Percentiles rank a stretch among this genome's conserved stretches.
Evolutionary conservation across 2,797 vertebrate species (phyloP).

Genomic region (Enteromius anoplus): DNA sequence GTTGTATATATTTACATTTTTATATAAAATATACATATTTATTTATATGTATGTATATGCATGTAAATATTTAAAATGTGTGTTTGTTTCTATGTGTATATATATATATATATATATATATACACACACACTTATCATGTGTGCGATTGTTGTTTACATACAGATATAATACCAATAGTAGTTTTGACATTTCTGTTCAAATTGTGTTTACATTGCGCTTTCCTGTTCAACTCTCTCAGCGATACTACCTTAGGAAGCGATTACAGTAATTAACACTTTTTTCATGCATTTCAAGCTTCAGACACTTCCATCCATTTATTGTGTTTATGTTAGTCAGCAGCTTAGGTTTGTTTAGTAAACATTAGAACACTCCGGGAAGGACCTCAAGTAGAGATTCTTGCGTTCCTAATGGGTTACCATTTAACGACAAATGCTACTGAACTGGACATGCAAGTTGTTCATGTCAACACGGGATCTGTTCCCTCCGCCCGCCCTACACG

Average conservation of each 20-base stretch:
- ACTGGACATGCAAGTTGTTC: conserved; percentile 43
- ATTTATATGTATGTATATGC: too few relatives aligned
- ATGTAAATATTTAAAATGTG: too few relatives aligned
- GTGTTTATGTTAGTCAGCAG: too few relatives aligned
- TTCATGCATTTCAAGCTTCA: not conserved
- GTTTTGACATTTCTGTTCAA: not conserved
- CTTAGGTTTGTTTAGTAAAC: conserved; percentile 38
- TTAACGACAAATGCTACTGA: conserved; percentile 21
- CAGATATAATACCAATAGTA: too few relatives aligned
- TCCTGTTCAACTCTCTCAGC: not conserved
- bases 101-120: too few relatives aligned
- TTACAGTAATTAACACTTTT: not conserved
- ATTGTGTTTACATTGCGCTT: not conserved
- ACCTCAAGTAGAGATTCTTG: not conserved
- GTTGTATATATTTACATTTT: too few relatives aligned
- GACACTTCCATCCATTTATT: conserved; percentile 12
- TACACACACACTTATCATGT: too few relatives aligned
- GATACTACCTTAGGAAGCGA: not conserved
- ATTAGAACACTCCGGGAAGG: not conserved
- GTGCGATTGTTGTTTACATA: too few relatives aligned
- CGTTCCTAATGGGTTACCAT: not conserved
- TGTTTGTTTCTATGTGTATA: too few relatives aligned
- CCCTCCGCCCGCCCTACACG: conserved; percentile 24
- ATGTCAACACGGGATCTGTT: not conserved
- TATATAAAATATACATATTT: too few relatives aligned